These are phyloP conservation scores for Zapornia atra DNA, from an alignment of 2,113 vertebrate genomes.

Conservation along the genomic window DNA sequence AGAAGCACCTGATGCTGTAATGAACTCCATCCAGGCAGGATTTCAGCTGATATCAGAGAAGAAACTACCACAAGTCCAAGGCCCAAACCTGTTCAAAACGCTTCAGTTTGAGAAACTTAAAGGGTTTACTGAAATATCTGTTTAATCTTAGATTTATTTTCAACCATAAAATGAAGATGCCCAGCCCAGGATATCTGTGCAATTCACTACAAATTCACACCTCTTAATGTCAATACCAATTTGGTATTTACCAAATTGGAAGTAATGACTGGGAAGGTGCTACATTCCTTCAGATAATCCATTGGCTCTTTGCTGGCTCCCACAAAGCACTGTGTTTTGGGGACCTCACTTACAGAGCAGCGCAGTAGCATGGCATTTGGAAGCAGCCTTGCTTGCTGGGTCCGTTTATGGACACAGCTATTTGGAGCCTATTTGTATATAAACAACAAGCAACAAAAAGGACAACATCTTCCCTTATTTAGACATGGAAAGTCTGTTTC, in stretches of 20 bases:
- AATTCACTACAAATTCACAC: not conserved
- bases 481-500: not conserved
- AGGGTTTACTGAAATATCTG: not conserved
- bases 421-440: not conserved
- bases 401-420: not conserved
- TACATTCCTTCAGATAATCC: not conserved
- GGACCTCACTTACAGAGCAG: not conserved
- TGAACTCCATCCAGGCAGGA: not conserved
- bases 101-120: not conserved
- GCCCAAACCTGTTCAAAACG: not conserved
- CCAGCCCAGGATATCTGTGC: not conserved
- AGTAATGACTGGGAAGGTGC: not conserved
- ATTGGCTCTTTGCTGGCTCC: not conserved
- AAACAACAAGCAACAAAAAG: not conserved
- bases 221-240: not conserved
- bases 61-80: not conserved
- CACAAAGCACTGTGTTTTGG: not conserved
- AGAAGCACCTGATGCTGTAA: not conserved
- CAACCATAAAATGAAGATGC: not conserved
- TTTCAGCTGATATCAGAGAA: not conserved
- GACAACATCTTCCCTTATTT: not conserved
- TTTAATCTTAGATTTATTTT: not conserved
- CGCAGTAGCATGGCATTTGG: rapidly evolving
- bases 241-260: not conserved
- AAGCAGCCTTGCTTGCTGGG: not conserved